Base-by-base conservation (phyloP, 2,113 vertebrate genomes). In the Mirounga angustirostris region DNA sequence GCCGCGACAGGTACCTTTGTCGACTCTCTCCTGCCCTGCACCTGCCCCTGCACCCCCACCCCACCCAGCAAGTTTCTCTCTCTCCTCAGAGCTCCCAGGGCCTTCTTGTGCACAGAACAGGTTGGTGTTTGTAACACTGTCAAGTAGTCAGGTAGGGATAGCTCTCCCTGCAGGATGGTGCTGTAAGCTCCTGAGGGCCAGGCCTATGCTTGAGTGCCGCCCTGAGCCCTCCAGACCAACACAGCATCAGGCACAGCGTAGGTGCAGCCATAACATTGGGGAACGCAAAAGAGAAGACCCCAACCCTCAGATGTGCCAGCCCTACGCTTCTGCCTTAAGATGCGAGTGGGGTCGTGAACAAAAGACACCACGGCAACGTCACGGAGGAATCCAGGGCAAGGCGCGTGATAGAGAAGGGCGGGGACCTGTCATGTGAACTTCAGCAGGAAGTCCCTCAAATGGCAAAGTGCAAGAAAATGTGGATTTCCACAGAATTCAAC, bases 401-500 rank as follows among this genome's bases (percentile, higher is more conserved):
- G 18, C 5, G 21, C 0, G 28, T 13, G 28, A 28, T 0, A 16
- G 21, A 76, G 21, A 33, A 24, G 0, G 18, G 28, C 7, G n/a
- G 36, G 76, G 54, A 28, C 24, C 74, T 54, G 26, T 7, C 79
- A 4, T 0, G 12, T 22, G 36, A 50, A 16, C 80, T 50, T 91
- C 40, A n/a, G 28, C 22, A 80, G 40, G 28, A 92, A 54, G 4
- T 33, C 0, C 30, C 43, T 78, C 88, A 65, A 28, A 52, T 2
- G 43, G 28, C 0, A 1, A 61, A 2, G 2, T n/a, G 16, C 63
- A 50, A 18, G 30, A 15, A 86, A 0, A 0, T 0, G 12, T 14
- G 22, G 12, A 10, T 61, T 46, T 71, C 52, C 90, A 36, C 1
- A 91, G 73, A 28, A 67, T 15, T 74, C 36, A 85, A 87, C 52